These are phyloP conservation scores for Poeciliopsis retropinna DNA, from an alignment of 2,113 vertebrate genomes.

Conservation along the genomic window DNA sequence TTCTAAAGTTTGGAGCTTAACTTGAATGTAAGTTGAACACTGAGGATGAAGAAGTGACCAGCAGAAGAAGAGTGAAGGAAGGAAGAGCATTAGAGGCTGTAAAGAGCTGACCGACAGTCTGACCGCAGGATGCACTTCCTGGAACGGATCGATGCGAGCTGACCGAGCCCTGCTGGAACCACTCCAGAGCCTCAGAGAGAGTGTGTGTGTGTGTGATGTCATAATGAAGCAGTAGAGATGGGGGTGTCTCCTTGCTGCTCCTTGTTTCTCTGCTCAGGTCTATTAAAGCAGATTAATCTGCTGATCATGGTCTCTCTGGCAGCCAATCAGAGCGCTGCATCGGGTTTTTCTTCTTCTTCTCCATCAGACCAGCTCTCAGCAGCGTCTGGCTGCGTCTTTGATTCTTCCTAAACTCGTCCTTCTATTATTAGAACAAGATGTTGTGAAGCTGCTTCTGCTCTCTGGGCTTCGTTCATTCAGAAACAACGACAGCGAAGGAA, in stretches of 20 bases:
- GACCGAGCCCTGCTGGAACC: not conserved
- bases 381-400: slow-evolving; percentile 15
- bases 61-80: not conserved
- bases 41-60: not conserved
- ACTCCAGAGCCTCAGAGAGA: not conserved
- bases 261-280: not conserved
- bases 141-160: slow-evolving; percentile 48
- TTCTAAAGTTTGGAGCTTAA: not conserved
- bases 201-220: slow-evolving; percentile 29
- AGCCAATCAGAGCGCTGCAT: not conserved
- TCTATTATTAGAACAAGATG: slow-evolving; percentile 56
- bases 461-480: slow-evolving; percentile 47
- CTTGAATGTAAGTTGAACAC: not conserved
- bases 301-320: not conserved
- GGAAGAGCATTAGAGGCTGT: slow-evolving; percentile 33
- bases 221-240: slow-evolving; percentile 24
- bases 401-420: slow-evolving; percentile 26
- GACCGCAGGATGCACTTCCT: slow-evolving; percentile 34
- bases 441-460: slow-evolving; percentile 56
- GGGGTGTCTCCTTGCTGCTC: slow-evolving; percentile 22
- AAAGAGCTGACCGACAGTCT: slow-evolving; percentile 43
- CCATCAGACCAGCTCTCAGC: not conserved
- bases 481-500: not conserved
- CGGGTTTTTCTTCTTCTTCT: not conserved
- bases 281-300: not conserved